Percentiles rank a stretch among this genome's conserved stretches.
These are phyloP conservation scores for Arge pagana DNA, from an alignment of 2,888 invertebrate genomes.

Conservation along the genomic window DNA sequence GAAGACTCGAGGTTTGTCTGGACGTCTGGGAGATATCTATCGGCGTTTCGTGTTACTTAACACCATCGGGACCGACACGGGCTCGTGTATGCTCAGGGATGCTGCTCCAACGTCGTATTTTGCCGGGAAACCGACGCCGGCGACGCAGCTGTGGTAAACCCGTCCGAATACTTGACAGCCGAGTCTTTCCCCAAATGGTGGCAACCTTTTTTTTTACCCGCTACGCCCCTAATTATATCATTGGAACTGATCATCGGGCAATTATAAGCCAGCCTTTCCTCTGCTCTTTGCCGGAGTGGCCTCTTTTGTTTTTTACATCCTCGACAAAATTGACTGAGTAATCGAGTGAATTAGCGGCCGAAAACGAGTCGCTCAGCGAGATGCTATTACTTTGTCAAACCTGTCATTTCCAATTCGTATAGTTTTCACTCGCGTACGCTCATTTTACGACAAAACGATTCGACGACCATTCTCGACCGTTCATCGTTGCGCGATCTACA, in stretches of 20 bases:
- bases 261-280: constrained; percentile 13
- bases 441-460: no score
- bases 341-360: no score
- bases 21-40: constrained; percentile 21
- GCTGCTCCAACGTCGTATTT: constrained; percentile 16
- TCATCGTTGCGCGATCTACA: no score
- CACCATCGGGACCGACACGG: no score
- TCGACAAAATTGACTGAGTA: no score
- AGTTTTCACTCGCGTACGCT: no score
- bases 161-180: constrained; percentile 15
- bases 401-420: no score
- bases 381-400: no score
- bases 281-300: background rate
- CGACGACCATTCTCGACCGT: no score
- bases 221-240: constrained; percentile 21
- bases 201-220: background rate
- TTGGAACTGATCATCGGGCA: constrained; percentile 18
- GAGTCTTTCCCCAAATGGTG: constrained; percentile 12
- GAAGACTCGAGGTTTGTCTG: no score
- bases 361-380: no score
- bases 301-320: background rate
- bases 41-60: constrained; percentile 20
- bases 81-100: constrained; percentile 14
- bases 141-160: constrained; percentile 13
- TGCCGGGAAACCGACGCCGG: background rate